These are phyloP conservation scores for Drusus annulatus DNA, from an alignment of 1,140 invertebrate species.

Conservation along the genomic window DNA sequence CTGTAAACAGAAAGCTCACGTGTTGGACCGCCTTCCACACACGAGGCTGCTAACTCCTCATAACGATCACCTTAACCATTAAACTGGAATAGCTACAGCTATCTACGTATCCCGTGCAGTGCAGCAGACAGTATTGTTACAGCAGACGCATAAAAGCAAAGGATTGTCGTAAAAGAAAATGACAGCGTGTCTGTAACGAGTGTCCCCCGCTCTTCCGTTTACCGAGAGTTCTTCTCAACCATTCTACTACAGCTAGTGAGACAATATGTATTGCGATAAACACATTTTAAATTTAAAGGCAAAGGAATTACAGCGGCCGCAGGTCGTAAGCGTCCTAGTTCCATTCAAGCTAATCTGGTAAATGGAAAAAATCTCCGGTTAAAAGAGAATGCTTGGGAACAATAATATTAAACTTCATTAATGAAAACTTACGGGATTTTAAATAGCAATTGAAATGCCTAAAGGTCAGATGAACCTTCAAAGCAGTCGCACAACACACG, in stretches of 20 bases:
- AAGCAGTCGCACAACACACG: too few relatives aligned
- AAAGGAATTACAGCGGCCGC: too few relatives aligned
- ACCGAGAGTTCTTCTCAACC: background rate
- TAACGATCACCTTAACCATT: slow-evolving; percentile 40
- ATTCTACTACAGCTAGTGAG: background rate
- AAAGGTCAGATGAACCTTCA: too few relatives aligned
- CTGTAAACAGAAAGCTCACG: too few relatives aligned
- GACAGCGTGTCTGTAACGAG: slow-evolving; percentile 6
- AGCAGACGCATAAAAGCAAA: slow-evolving; percentile 53
- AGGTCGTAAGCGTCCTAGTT: too few relatives aligned
- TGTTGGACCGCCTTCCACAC: background rate
- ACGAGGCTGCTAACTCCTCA: slow-evolving; percentile 31
- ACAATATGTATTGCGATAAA: background rate
- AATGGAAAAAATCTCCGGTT: too few relatives aligned
- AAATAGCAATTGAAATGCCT: too few relatives aligned
- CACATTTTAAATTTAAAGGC: background rate
- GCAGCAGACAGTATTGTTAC: slow-evolving; percentile 48
- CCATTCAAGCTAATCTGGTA: too few relatives aligned
- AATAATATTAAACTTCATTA: too few relatives aligned
- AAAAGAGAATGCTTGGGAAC: too few relatives aligned
- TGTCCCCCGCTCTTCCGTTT: background rate
- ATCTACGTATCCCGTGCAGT: background rate
- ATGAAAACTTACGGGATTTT: too few relatives aligned
- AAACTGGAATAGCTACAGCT: too few relatives aligned
- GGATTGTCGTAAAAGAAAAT: slow-evolving; percentile 49